Conservation (phyloP, 2,888 invertebrate genomes). For the Spilosoma lubricipeda region DNA sequence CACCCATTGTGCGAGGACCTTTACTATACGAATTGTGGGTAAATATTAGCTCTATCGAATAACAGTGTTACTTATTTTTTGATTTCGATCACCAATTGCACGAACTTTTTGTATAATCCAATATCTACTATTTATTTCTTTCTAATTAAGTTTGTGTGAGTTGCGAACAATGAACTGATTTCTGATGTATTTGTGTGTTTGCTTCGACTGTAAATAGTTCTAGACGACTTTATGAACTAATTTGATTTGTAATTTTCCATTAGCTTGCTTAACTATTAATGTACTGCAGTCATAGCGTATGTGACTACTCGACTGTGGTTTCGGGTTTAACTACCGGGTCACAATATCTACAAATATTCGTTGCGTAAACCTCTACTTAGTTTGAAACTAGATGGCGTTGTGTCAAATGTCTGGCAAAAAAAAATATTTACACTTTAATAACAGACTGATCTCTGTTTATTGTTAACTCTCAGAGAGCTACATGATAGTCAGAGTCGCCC, state of each 20-base stretch:
- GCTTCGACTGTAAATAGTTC: neutral
- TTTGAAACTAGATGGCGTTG: too few relatives aligned
- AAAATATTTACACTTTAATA: too few relatives aligned
- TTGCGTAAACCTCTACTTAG: too few relatives aligned
- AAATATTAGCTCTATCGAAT: constrained; percentile 14
- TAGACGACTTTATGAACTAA: neutral
- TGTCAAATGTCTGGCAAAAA: too few relatives aligned
- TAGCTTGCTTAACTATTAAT: neutral
- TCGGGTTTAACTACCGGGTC: too few relatives aligned
- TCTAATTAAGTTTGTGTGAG: constrained; percentile 15
- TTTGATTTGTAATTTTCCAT: neutral
- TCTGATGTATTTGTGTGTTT: constrained; percentile 15
- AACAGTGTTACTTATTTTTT: constrained; percentile 24
- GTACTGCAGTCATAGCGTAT: too few relatives aligned
- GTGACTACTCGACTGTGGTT: too few relatives aligned
- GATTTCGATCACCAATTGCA: constrained; percentile 29
- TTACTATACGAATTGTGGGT: neutral
- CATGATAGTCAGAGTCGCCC: too few relatives aligned
- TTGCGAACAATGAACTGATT: neutral
- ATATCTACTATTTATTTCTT: constrained; percentile 19
- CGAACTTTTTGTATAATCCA: constrained; percentile 20
- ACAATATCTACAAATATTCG: too few relatives aligned
- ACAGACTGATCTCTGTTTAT: too few relatives aligned
- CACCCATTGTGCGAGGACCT: neutral
- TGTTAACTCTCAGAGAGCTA: neutral